phyloP scores from a whole-genome alignment of 2,888 invertebrate species.

The Agelastica alni region DNA sequence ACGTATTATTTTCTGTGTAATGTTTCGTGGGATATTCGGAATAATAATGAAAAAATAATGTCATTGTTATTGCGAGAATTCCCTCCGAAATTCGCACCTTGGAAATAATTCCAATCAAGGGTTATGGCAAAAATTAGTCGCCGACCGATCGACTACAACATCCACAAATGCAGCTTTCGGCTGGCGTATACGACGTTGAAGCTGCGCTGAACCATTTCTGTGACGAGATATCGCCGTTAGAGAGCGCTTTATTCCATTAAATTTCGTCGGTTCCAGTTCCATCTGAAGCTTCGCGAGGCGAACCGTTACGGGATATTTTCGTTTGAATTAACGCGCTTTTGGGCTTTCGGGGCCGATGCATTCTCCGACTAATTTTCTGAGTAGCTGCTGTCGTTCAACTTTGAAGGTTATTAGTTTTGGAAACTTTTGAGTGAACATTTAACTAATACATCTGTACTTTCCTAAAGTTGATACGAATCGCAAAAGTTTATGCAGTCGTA shows the following conservation, averaged over 20 bases:
- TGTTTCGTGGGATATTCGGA: too few relatives aligned
- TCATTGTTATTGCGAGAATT: neutral
- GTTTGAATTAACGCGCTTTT: slow-evolving; percentile 16
- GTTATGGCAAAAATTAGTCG: slow-evolving; percentile 18
- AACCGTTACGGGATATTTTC: slow-evolving; percentile 14
- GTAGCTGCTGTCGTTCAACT: too few relatives aligned
- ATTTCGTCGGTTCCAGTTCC: slow-evolving; percentile 28
- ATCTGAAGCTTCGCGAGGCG: slow-evolving; percentile 21
- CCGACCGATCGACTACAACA: slow-evolving; percentile 7
- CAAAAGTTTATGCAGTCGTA: too few relatives aligned
- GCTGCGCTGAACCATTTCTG: slow-evolving; percentile 33
- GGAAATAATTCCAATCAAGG: slow-evolving; percentile 6
- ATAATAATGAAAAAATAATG: neutral
- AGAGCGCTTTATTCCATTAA: slow-evolving; percentile 29
- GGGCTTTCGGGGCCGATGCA: neutral
- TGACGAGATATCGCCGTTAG: slow-evolving; percentile 33
- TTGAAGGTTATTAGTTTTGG: too few relatives aligned
- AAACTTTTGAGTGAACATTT: too few relatives aligned
- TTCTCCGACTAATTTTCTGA: too few relatives aligned
- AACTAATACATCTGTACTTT: too few relatives aligned
- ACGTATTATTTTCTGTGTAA: too few relatives aligned
- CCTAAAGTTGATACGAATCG: too few relatives aligned
- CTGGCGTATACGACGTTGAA: slow-evolving; percentile 19
- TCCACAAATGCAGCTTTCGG: slow-evolving; percentile 10
- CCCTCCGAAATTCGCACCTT: neutral